Base-by-base conservation (phyloP, 2,888 invertebrate genomes). In the Matsumyia berberina region DNA sequence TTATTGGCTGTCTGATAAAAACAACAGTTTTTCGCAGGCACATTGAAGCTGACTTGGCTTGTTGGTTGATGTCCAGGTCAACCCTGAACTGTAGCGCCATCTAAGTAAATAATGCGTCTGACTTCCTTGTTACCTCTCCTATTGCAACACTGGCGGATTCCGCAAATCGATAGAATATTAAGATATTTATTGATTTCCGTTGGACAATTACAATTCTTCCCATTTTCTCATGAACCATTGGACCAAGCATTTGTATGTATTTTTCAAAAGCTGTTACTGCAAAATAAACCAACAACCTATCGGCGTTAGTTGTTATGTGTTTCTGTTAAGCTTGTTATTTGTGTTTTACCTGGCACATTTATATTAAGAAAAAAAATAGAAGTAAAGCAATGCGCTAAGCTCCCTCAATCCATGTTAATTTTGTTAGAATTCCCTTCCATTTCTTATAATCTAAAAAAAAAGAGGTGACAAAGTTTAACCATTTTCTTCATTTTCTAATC, bases 401-500 rank as follows among this genome's bases (percentile, higher is more conserved):
- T 66, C 37, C 74, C 73, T 62, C 5, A 49, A 31, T 72, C 72
- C 70, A 37, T 73, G 51, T 74, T 74, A 67, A 60, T 70, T 42
- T 51, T 70, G 73, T 78, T 76, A 74, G 73, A 74, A 73, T 72
- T 55, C 15, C 39, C 31, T 44, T 31, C n/a, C 42, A 53, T 44
- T 19, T 35, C 29, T 66, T 53, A 51, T 35, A 58, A 51, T 42
- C 24, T 29, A 66, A 51, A 24, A 24, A 24, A 24, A 24, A 24
- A 24, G 2, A 39, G 69, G 83, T 79, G 83, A 83, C 83, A 83
- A 83, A 83, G 55, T 73, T 83, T 79, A 79, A 73, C 83, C 83
- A 79, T 79, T 81, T 57, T 57, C 46, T 60, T 62, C 7, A 12
- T 37, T 31, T 24, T 44, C 37, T 57, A 17, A 53, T 53, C 24